Evolutionary conservation across 30 jellyfish, hydroid and myxozoan species (phyloP).

Genomic region (Catostylus mosaicus): DNA sequence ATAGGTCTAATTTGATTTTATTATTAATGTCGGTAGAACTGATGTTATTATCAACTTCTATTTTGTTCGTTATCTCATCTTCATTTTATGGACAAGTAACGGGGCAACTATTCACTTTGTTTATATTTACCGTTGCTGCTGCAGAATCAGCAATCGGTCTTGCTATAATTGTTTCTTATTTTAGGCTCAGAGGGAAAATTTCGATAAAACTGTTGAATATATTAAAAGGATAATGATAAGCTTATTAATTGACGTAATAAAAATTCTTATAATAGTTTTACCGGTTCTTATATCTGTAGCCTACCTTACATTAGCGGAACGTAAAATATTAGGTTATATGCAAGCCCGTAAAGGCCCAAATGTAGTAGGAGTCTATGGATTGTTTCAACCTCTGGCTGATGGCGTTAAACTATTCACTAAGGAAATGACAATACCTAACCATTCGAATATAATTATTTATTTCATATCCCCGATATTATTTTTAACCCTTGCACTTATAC

Average conservation of each 20-base stretch:
- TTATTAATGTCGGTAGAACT: slow-evolving; percentile 42
- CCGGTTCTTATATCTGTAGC: slow-evolving; percentile 58
- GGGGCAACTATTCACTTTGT: slow-evolving; percentile 37
- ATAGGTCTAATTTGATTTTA: slow-evolving; percentile 41
- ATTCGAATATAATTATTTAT: slow-evolving; percentile 30
- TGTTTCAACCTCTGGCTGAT: slow-evolving; percentile 82
- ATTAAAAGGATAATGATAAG: slow-evolving; percentile 44
- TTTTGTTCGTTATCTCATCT: slow-evolving; percentile 6
- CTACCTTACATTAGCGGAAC: slow-evolving; percentile 68
- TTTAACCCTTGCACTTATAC: slow-evolving; percentile 33
- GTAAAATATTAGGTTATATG: slow-evolving; percentile 67
- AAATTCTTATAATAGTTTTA: not conserved
- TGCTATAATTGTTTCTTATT: slow-evolving; percentile 41
- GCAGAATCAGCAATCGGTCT: slow-evolving; percentile 70
- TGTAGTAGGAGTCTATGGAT: slow-evolving; percentile 79
- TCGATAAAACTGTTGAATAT: slow-evolving; percentile 31
- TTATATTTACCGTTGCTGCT: slow-evolving; percentile 58
- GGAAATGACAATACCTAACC: slow-evolving; percentile 60
- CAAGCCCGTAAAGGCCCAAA: slow-evolving; percentile 75
- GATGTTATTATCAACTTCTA: slow-evolving; percentile 24
- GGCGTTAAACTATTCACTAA: slow-evolving; percentile 64
- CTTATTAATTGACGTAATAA: not conserved
- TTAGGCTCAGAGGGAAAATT: slow-evolving; percentile 53
- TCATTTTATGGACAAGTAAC: not conserved
- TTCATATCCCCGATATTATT: slow-evolving; percentile 65